Evolutionary conservation across 2,113 vertebrate species (phyloP).

Genomic region (Tragelaphus imberbis): DNA sequence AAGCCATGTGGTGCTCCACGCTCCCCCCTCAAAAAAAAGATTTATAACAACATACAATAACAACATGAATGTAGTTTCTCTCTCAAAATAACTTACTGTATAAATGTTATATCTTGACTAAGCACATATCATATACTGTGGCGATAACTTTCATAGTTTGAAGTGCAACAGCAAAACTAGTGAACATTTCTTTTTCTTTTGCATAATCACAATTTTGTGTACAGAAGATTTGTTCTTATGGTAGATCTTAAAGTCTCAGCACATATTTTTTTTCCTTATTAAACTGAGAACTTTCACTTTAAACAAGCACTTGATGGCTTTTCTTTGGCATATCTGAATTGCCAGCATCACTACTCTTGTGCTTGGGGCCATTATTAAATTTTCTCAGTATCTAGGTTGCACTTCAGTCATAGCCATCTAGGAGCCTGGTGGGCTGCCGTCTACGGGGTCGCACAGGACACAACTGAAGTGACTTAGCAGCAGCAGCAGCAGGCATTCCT

Average conservation of each 20-base stretch:
- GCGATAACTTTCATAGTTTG: background rate
- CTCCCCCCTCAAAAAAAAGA: background rate
- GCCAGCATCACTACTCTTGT: background rate
- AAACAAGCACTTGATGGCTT: background rate
- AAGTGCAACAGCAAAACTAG: background rate
- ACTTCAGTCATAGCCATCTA: background rate
- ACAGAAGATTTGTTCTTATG: background rate
- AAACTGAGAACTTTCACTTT: background rate
- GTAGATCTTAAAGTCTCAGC: background rate
- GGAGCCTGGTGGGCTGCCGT: no score
- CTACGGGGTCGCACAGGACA: no score
- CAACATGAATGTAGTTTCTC: background rate
- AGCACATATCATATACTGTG: background rate
- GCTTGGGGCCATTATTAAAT: background rate
- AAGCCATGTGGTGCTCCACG: fast-evolving
- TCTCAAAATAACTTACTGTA: background rate
- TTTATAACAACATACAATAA: background rate
- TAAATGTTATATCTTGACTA: background rate
- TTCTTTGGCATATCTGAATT: background rate
- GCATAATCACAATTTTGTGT: background rate
- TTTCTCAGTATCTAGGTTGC: background rate
- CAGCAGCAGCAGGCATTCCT: background rate
- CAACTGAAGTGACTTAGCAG: no score
- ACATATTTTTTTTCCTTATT: background rate
- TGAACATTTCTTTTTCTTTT: background rate